Evolutionary conservation across 2,797 vertebrate genomes (phyloP), one percentile per base, ranked within the genome.

Genomic region (Hydrolagus colliei): DNA sequence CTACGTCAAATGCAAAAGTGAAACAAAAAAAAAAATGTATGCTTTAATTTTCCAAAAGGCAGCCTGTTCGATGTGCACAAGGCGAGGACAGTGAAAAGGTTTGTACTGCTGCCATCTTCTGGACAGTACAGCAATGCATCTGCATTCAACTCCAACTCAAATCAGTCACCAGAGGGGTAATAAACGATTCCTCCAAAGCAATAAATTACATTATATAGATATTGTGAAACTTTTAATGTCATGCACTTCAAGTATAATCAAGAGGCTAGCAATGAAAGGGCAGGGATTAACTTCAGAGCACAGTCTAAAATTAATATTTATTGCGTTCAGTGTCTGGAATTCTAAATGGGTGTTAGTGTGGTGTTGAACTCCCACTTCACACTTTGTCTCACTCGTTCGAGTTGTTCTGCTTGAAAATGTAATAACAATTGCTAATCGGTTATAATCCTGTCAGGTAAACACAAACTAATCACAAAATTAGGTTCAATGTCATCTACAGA

Each of bases 61-160:
- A 10, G 14, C 18, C 18, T 65, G n/a, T 80, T 16, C 6, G 5
- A 79, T 2, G 3, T 41, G 35, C 65, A 18, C 10, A 52, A n/a
- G 18, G n/a, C 79, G 11, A 9, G 7, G 12, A 14, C 9, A 10
- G 27, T 20, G 4, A 68, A 82, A 67, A 41, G 14, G 14, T 4
- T 82, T 35, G 67, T 16, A 35, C 6, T 41, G 35, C 79, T 71
- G 65, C 65, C 79, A 84, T 27, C 79, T 52, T 11, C 79, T 84
- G 79, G 65, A 6, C 41, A 52, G 2, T 71, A 41, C 52, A 84
- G 9, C 0, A 71, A 71, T 18, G 18, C 27, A 16, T 18, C 9
- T 10, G 32, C 10, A 2, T 4, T 68, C n/a, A 82, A 9, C 62
- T n/a, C 22, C 13, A 5, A 1, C 76, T 63, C 41, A 52, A 27